Conservation (phyloP, 2,797 vertebrate species). For the Eurystomus glaucurus region DNA sequence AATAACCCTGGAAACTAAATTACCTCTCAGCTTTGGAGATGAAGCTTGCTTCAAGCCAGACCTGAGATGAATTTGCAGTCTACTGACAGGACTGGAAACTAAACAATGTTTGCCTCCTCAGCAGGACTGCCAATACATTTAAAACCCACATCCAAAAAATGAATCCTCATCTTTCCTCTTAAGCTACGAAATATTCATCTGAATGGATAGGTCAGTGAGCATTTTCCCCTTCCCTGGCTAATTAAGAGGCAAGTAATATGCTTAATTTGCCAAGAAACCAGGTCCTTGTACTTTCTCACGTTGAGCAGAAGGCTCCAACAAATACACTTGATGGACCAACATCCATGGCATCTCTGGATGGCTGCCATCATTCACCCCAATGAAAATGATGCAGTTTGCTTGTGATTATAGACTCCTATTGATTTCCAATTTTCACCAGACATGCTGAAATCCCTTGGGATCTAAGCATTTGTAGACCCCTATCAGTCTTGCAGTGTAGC, state of each 20-base stretch:
- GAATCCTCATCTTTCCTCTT: neutral
- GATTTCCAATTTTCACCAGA: constrained; percentile 89
- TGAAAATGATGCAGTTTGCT: constrained; percentile 84
- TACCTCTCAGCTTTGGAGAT: constrained; percentile 55
- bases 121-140: constrained; percentile 6
- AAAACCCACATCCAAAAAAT: constrained; percentile 35
- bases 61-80: constrained; percentile 47
- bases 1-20: constrained; percentile 62
- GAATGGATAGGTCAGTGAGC: constrained; percentile 32
- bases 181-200: constrained; percentile 5
- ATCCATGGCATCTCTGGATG: constrained; percentile 8
- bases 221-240: constrained; percentile 21
- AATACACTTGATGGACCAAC: constrained; percentile 12
- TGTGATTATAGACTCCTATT: constrained; percentile 88
- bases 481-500: constrained; percentile 82
- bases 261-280: constrained; percentile 39
- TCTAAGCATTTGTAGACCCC: constrained; percentile 80
- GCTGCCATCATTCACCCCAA: constrained; percentile 80
- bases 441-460: constrained; percentile 79
- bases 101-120: constrained; percentile 33
- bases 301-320: constrained; percentile 54
- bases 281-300: constrained; percentile 28
- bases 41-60: constrained; percentile 56
- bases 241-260: constrained; percentile 34
- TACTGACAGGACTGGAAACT: constrained; percentile 40